A percentile compares a stretch with the other conserved stretches of the same genome.
phyloP scores from a whole-genome alignment of 2,113 vertebrate genomes.

The Rattus norvegicus region DNA sequence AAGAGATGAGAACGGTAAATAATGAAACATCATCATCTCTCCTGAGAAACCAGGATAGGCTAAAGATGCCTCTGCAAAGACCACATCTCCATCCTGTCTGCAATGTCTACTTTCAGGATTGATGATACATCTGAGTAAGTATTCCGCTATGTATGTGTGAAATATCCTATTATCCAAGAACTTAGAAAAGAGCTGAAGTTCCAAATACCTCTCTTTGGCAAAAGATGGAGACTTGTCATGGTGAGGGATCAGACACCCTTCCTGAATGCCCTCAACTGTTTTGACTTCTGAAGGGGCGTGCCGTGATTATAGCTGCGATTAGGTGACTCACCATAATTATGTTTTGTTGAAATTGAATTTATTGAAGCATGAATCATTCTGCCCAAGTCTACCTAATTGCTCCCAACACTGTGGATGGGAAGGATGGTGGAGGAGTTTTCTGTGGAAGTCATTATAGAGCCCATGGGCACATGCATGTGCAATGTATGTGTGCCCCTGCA shows the following conservation, averaged over 20 bases:
- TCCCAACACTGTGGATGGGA: constrained; percentile 71
- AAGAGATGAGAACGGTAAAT: not conserved
- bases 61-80: not conserved
- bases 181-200: constrained; percentile 19
- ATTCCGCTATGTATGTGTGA: not conserved
- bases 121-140: not conserved
- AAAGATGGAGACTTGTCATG: constrained; percentile 70
- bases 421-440: constrained; percentile 64
- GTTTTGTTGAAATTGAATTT: constrained; percentile 88
- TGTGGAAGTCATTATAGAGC: constrained; percentile 63
- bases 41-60: not conserved
- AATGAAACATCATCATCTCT: not conserved
- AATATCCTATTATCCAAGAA: constrained; percentile 51
- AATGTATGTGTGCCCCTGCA: not conserved
- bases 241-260: constrained; percentile 56
- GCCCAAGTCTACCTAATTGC: constrained; percentile 84
- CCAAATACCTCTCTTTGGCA: constrained; percentile 57
- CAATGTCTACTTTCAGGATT: not conserved
- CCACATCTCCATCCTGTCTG: not conserved
- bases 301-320: constrained; percentile 86
- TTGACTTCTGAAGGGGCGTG: constrained; percentile 86
- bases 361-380: constrained; percentile 87
- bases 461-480: not conserved
- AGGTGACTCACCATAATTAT: constrained; percentile 89
- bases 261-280: constrained; percentile 84